Conservation (phyloP, 2,797 vertebrate species). For the Rhinichthys osculus region DNA sequence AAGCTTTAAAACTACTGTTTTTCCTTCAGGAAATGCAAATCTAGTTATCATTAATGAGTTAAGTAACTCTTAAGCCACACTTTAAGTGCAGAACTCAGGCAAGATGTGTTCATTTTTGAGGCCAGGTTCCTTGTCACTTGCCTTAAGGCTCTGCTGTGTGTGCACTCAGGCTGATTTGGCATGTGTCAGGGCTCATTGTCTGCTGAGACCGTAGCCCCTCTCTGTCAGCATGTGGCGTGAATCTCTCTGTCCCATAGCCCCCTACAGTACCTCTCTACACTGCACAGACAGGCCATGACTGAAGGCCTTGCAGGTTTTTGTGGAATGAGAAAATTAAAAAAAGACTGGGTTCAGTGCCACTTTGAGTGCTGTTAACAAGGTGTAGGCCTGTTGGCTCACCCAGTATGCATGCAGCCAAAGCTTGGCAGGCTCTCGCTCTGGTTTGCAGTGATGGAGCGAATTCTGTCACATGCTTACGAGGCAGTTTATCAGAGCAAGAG, state of each 20-base stretch:
- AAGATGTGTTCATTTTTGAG: conserved; percentile 41
- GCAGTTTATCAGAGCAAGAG: conserved; percentile 42
- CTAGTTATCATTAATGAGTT: conserved; percentile 38
- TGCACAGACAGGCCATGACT: background rate
- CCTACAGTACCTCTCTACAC: background rate
- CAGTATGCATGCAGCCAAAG: conserved; percentile 12
- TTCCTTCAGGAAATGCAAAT: conserved; percentile 1
- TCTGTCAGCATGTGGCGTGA: conserved; percentile 4
- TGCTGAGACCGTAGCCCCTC: conserved; percentile 2
- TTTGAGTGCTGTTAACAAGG: conserved; percentile 40
- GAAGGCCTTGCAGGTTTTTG: conserved; percentile 20
- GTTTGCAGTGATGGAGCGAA: conserved; percentile 14
- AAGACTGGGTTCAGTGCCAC: conserved; percentile 36
- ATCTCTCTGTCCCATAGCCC: conserved; percentile 8
- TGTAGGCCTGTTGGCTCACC: conserved; percentile 13
- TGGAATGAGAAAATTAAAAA: conserved; percentile 33
- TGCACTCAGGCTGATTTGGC: conserved; percentile 46
- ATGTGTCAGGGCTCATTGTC: conserved; percentile 38
- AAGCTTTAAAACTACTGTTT: too few relatives aligned
- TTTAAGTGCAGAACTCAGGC: conserved; percentile 32
- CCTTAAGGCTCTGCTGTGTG: conserved; percentile 41
- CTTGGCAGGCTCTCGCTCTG: conserved; percentile 27
- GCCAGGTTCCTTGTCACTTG: conserved; percentile 42
- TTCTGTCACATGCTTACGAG: background rate
- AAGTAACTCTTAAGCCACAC: conserved; percentile 22